Evolutionary conservation across 2,113 vertebrate genomes (phyloP).

Genomic region (Progne subis): DNA sequence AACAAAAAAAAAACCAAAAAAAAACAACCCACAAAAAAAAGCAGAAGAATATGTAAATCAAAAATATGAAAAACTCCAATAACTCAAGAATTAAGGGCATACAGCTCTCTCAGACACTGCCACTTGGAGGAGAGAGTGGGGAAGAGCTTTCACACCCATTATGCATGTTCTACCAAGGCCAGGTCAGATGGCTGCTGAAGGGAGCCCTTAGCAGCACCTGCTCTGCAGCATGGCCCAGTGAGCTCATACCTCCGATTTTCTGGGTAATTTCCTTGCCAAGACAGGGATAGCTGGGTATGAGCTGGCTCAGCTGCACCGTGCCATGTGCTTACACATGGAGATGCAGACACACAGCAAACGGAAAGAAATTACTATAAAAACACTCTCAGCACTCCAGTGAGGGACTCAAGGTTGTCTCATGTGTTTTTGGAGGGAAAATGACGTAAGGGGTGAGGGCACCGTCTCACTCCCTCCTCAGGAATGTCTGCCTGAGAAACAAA

Average conservation of each 20-base stretch:
- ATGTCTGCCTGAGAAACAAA: not conserved
- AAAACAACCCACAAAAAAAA: no score
- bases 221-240: not conserved
- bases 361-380: not conserved
- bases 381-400: not conserved
- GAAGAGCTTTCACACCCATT: not conserved
- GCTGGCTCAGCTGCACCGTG: not conserved
- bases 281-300: not conserved
- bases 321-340: not conserved
- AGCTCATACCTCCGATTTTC: not conserved
- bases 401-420: not conserved
- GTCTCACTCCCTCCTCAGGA: not conserved
- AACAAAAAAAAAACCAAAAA: no score
- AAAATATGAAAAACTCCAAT: not conserved
- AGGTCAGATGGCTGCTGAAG: not conserved
- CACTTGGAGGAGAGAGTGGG: not conserved
- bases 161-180: not conserved
- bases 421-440: not conserved
- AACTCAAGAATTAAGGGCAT: not conserved
- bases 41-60: not conserved
- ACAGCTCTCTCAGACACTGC: not conserved
- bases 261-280: not conserved
- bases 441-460: not conserved
- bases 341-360: not conserved
- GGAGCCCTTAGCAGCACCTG: not conserved